These are phyloP conservation scores for Lepus americanus DNA, from an alignment of 2,113 vertebrate species.

Conservation along the genomic window DNA sequence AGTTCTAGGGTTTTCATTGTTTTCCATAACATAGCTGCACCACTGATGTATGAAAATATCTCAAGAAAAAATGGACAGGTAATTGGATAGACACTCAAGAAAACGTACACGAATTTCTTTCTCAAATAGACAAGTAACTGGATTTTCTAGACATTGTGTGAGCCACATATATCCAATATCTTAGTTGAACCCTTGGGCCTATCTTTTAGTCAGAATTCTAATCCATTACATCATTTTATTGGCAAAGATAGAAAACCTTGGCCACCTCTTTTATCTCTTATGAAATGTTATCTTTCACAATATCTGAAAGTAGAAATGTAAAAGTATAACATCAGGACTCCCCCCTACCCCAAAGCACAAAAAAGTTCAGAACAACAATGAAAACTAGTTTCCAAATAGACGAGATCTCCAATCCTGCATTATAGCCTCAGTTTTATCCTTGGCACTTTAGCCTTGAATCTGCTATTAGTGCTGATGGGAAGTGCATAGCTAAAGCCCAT, in stretches of 20 bases:
- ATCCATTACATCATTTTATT: slow-evolving; percentile 50
- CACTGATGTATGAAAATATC: slow-evolving; percentile 69
- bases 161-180: slow-evolving; percentile 33
- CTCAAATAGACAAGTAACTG: slow-evolving; percentile 69
- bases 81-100: slow-evolving; percentile 68
- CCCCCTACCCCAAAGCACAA: slow-evolving; percentile 39
- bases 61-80: slow-evolving; percentile 57
- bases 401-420: background rate
- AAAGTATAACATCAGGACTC: slow-evolving; percentile 29
- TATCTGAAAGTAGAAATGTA: slow-evolving; percentile 58
- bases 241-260: slow-evolving; percentile 24
- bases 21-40: slow-evolving; percentile 58
- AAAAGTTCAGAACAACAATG: slow-evolving; percentile 2
- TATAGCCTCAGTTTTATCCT: slow-evolving; percentile 59
- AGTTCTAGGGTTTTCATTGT: slow-evolving; percentile 55
- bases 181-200: slow-evolving; percentile 32
- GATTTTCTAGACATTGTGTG: slow-evolving; percentile 63
- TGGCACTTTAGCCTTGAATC: slow-evolving; percentile 65
- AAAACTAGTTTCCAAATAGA: slow-evolving; percentile 58
- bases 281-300: slow-evolving; percentile 42
- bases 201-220: slow-evolving; percentile 47
- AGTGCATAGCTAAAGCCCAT: slow-evolving; percentile 64
- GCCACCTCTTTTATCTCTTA: slow-evolving; percentile 53
- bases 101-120: slow-evolving; percentile 66
- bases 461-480: slow-evolving; percentile 69